A percentile compares a stretch with the other conserved stretches of the same genome.
Conservation (phyloP, 2,888 invertebrate genomes). For the Brenthis hecate region DNA sequence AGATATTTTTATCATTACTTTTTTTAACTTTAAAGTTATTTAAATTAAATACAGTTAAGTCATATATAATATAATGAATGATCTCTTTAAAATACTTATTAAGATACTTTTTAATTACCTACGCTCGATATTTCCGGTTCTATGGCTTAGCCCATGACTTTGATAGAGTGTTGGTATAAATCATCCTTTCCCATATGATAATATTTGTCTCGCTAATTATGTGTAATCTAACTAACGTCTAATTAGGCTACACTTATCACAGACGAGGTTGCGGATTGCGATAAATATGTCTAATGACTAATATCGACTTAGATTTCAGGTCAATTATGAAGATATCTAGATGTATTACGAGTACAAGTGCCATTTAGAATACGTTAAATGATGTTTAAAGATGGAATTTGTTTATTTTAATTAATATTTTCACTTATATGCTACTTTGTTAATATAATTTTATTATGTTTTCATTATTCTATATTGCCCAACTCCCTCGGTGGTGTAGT, state of each 20-base stretch:
- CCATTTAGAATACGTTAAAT: no score
- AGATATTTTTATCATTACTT: no score
- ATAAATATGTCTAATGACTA: conserved; percentile 12
- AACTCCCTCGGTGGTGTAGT: no score
- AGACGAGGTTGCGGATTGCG: conserved; percentile 17
- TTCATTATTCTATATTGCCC: no score
- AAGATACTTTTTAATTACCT: conserved; percentile 17
- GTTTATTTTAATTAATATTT: no score
- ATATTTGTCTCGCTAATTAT: conserved; percentile 29
- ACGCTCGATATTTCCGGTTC: conserved; percentile 27
- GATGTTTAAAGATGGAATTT: no score
- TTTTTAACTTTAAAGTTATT: no score
- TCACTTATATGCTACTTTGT: no score
- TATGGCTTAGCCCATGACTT: conserved; percentile 27
- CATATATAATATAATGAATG: not conserved
- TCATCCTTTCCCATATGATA: conserved; percentile 32
- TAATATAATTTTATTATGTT: no score
- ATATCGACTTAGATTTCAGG: conserved; percentile 12
- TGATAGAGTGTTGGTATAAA: conserved; percentile 32
- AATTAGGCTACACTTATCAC: conserved; percentile 21
- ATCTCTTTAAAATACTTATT: not conserved
- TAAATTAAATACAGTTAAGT: no score
- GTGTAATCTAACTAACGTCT: conserved; percentile 26
- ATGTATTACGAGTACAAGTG: not conserved
- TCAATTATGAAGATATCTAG: conserved; percentile 11